Evolutionary conservation across 2,797 vertebrate species (phyloP).

Genomic region (Malacoraja senta): DNA sequence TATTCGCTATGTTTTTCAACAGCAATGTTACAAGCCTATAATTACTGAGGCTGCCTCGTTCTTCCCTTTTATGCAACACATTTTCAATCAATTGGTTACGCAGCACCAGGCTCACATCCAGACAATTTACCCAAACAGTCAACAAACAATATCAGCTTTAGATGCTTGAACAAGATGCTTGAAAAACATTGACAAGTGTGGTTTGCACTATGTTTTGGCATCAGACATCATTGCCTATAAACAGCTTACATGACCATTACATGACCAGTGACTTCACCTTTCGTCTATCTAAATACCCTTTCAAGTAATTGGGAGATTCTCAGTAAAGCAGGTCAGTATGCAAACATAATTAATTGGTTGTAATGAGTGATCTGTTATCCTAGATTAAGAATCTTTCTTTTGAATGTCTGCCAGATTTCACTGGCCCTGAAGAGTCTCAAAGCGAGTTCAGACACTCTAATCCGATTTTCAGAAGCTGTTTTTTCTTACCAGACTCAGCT

Average conservation of each 20-base stretch:
- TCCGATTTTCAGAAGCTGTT: not conserved
- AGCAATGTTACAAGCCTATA: no score
- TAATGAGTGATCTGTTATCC: not conserved
- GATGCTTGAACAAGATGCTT: not conserved
- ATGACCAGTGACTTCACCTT: not conserved
- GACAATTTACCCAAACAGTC: no score
- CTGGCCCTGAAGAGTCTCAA: not conserved
- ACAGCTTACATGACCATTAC: not conserved
- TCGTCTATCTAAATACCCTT: not conserved
- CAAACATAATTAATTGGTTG: not conserved
- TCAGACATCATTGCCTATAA: not conserved
- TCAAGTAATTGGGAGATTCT: not conserved
- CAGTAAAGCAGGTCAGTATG: not conserved
- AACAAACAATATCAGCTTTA: not conserved
- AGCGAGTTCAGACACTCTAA: not conserved
- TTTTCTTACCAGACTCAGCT: conserved; percentile 1
- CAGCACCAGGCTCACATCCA: no score
- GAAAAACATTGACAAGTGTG: not conserved
- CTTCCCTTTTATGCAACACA: no score
- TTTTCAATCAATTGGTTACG: no score
- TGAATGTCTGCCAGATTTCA: not conserved
- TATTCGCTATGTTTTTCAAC: no score
- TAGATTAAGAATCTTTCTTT: not conserved
- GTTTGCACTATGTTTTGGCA: not conserved
- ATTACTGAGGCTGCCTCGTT: no score